Base-by-base conservation (phyloP, 2,797 vertebrate species). In the Neosilurus hyrtlii region DNA sequence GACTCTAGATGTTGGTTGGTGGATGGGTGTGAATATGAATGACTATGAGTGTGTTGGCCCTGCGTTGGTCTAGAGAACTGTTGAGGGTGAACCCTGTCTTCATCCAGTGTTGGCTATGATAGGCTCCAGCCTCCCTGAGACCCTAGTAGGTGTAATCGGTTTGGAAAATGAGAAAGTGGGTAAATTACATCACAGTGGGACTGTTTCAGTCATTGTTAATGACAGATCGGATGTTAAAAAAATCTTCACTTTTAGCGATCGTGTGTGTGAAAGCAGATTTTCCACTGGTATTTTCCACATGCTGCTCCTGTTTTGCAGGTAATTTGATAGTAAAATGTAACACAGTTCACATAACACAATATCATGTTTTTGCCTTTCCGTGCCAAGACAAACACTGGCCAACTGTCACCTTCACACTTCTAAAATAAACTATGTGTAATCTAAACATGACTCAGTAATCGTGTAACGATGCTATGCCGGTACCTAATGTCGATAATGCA, bases 261-360 rank as follows among this genome's bases (percentile, higher is more conserved):
- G 49, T 4, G 10, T 14, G 35, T 37, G 35, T 11, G 67, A 66
- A 35, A 66, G 15, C 66, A 37, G 43, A 22, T 51, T 71, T 52
- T 24, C 12, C 68, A 72, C 68, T 51, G 5, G 22, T 52, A 52
- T 24, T 24, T 49, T 22, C 22, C 22, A 68, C 1, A 5, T 54
- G n/a, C 12, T 3, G 10, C 16, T 26, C 24, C 10, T 35, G 51
- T 56, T 56, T 73, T 5, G 2, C 72, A 75, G 52, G 54, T 75
- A 73, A n/a, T 73, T 73, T 18, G 71, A 30, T 24, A 26, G 49
- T 54, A 26, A 73, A 54, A 73, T 73, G 54, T 18, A 73, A 30
- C 30, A 73, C 12, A 9, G 24, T 18, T 54, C 71, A 35, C 18
- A 16, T 56, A 12, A 61, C 74, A 37, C 30, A 14, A n/a, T 43